Percentiles rank a stretch among this genome's conserved stretches.
These are phyloP conservation scores for Clamator glandarius DNA, from an alignment of 2,797 vertebrate genomes.

Conservation along the genomic window DNA sequence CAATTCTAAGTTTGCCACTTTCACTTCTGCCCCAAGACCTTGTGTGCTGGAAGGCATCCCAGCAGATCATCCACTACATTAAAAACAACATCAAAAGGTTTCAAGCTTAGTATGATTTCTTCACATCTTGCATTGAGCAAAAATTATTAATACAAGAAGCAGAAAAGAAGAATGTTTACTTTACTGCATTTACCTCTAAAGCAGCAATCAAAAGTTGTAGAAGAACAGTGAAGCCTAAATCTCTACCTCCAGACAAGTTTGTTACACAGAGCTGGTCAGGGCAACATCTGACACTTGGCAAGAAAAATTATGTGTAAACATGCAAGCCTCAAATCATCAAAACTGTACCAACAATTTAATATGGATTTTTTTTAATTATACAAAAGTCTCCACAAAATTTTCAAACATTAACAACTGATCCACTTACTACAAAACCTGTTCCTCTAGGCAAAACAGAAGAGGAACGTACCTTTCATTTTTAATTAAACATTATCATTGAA, in stretches of 20 bases:
- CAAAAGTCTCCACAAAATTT: not conserved
- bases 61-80: not conserved
- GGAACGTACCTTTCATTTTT: not conserved
- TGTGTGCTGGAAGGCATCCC: not conserved
- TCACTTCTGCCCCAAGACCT: not conserved
- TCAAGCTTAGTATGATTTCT: not conserved
- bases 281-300: not conserved
- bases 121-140: not conserved
- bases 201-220: not conserved
- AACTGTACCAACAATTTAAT: conserved; percentile 42
- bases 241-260: not conserved
- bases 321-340: not conserved
- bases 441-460: not conserved
- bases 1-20: not conserved
- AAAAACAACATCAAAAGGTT: not conserved
- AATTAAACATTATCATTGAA: not conserved
- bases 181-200: not conserved
- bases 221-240: not conserved
- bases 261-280: not conserved
- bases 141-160: not conserved
- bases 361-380: conserved; percentile 9
- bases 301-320: not conserved
- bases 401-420: conserved; percentile 38
- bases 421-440: conserved; percentile 28
- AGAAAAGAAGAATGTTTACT: conserved; percentile 7